A percentile compares a stretch with the other conserved stretches of the same genome.
These are phyloP conservation scores for Aegotheles bennettii DNA, from an alignment of 2,113 vertebrate species.

Conservation along the genomic window DNA sequence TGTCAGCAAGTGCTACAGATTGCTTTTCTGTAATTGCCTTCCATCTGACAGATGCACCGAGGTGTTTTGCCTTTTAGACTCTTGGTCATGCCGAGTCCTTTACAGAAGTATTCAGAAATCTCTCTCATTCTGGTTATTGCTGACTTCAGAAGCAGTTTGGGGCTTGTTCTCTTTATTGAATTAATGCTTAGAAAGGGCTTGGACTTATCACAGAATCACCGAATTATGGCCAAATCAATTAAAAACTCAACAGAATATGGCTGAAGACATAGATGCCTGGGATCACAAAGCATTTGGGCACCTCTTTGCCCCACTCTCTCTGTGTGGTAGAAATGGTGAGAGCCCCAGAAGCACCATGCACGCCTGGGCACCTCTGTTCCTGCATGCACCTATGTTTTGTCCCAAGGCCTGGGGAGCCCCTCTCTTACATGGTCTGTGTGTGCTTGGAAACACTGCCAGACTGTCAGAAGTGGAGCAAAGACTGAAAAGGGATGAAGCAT, in stretches of 20 bases:
- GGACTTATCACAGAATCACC: no score
- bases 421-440: accelerated
- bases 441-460: not conserved
- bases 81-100: not conserved
- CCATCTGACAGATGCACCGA: not conserved
- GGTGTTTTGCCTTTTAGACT: not conserved
- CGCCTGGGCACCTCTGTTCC: accelerated
- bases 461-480: not conserved
- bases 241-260: not conserved
- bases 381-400: not conserved
- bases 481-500: not conserved
- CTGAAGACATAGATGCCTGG: not conserved
- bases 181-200: not conserved
- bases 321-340: accelerated
- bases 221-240: not conserved
- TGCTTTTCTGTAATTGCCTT: constrained; percentile 28
- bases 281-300: not conserved
- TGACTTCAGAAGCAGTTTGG: not conserved
- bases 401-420: not conserved
- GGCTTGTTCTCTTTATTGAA: not conserved
- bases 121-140: not conserved
- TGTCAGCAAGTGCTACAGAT: constrained; percentile 16
- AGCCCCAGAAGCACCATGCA: not conserved
- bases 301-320: not conserved
- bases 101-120: not conserved